Evolutionary conservation across 2,888 invertebrate genomes (phyloP).

Genomic region (Itoplectis maculator): DNA sequence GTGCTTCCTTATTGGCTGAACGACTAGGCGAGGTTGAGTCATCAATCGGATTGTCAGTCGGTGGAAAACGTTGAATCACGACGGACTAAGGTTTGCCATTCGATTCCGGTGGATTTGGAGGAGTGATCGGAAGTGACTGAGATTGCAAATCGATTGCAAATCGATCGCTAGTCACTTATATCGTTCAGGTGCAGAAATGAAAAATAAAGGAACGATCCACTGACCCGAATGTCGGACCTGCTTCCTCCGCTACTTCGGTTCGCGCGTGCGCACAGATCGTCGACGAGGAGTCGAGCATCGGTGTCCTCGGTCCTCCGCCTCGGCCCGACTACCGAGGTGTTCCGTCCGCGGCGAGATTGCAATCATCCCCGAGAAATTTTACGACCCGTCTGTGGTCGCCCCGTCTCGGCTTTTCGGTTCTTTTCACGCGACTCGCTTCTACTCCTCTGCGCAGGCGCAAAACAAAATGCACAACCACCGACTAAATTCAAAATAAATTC

Average conservation of each 20-base stretch:
- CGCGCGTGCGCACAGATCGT: slow-evolving; percentile 2
- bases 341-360: slow-evolving; percentile 61
- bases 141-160: no score
- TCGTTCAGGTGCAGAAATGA: no score
- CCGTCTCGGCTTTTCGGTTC: slow-evolving; percentile 57
- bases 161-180: no score
- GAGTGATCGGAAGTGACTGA: no score
- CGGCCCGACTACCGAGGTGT: slow-evolving; percentile 42
- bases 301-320: slow-evolving; percentile 30
- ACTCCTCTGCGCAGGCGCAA: no score
- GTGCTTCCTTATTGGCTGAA: not conserved
- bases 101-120: not conserved
- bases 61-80: not conserved
- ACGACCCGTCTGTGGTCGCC: slow-evolving; percentile 66
- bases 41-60: slow-evolving; percentile 6
- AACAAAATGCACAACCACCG: no score
- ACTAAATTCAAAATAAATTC: slow-evolving; percentile 1
- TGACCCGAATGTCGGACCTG: slow-evolving; percentile 5
- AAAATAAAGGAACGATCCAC: slow-evolving; percentile 12
- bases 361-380: slow-evolving; percentile 70
- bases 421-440: slow-evolving; percentile 31
- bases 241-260: not conserved
- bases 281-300: slow-evolving; percentile 1
- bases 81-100: no score
- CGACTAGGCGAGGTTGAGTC: slow-evolving; percentile 2